phyloP scores from a whole-genome alignment of 2,888 invertebrate genomes.

The Odontocolon sp. region DNA sequence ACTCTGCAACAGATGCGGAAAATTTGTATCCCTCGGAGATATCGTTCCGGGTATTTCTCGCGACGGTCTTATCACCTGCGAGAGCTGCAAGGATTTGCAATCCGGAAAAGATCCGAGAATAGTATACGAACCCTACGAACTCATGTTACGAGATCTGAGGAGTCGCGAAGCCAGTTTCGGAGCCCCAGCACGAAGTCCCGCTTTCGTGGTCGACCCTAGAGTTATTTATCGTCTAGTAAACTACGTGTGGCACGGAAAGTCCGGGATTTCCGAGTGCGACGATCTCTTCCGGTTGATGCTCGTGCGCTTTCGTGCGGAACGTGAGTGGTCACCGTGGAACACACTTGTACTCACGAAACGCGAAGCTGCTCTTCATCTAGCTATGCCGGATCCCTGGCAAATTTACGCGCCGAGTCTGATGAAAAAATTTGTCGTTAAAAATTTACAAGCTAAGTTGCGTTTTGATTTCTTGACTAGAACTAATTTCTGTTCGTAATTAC shows the following conservation, averaged over 20 bases:
- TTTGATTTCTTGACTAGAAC: conserved; percentile 80
- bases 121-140: conserved; percentile 84
- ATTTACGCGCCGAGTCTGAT: conserved; percentile 87
- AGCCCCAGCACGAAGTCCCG: conserved; percentile 79
- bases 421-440: conserved; percentile 85
- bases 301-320: conserved; percentile 88
- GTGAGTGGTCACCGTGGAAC: conserved; percentile 98
- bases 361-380: conserved; percentile 90
- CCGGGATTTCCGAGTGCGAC: conserved; percentile 90
- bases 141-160: conserved; percentile 88
- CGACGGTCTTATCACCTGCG: conserved; percentile 51
- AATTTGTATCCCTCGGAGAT: conserved; percentile 51
- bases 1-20: conserved; percentile 60
- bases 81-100: conserved; percentile 57
- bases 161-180: conserved; percentile 80
- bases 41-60: background rate
- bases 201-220: conserved; percentile 89
- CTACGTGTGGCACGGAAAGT: conserved; percentile 94
- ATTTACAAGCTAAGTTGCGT: conserved; percentile 86
- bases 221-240: conserved; percentile 92
- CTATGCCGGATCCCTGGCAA: conserved; percentile 79
- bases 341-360: conserved; percentile 91
- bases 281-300: conserved; percentile 89
- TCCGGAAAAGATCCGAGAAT: conserved; percentile 61
- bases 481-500: background rate